Conservation (phyloP, 2,888 invertebrate genomes). For the Patella ulyssiponensis region DNA sequence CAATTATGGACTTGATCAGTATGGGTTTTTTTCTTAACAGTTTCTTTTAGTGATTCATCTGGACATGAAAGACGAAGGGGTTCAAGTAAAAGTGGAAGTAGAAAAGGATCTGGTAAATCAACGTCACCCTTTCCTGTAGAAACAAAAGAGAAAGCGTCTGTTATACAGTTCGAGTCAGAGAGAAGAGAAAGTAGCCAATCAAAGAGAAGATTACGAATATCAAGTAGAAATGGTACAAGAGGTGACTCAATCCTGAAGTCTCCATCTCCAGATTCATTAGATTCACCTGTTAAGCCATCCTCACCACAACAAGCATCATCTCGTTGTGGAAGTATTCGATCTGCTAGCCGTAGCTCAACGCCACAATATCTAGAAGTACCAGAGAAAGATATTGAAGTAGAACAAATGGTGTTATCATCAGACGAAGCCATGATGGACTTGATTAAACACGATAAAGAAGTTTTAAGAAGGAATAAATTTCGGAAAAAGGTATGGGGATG, state of each 20-base stretch:
- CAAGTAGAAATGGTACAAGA: too few relatives aligned
- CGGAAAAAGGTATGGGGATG: conserved; percentile 29
- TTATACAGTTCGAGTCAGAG: too few relatives aligned
- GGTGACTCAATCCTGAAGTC: neutral
- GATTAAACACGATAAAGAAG: conserved; percentile 61
- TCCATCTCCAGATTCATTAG: neutral
- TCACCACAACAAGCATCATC: neutral
- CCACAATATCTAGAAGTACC: conserved; percentile 60
- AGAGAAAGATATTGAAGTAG: conserved; percentile 52
- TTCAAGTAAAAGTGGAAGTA: too few relatives aligned
- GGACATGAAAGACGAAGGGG: too few relatives aligned
- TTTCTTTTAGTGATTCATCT: too few relatives aligned
- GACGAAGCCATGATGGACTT: conserved; percentile 67
- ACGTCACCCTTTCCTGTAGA: too few relatives aligned
- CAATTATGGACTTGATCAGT: too few relatives aligned
- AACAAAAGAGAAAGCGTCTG: too few relatives aligned
- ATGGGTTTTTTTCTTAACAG: too few relatives aligned
- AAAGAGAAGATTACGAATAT: too few relatives aligned
- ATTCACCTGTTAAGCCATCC: neutral
- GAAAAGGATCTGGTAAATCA: too few relatives aligned
- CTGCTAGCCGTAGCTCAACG: conserved; percentile 18
- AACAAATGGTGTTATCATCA: conserved; percentile 52
- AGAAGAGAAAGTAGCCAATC: too few relatives aligned
- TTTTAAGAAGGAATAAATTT: conserved; percentile 46
- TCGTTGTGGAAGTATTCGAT: conserved; percentile 12